Conservation (phyloP, 1,140 invertebrate genomes). For the Homarus americanus region DNA sequence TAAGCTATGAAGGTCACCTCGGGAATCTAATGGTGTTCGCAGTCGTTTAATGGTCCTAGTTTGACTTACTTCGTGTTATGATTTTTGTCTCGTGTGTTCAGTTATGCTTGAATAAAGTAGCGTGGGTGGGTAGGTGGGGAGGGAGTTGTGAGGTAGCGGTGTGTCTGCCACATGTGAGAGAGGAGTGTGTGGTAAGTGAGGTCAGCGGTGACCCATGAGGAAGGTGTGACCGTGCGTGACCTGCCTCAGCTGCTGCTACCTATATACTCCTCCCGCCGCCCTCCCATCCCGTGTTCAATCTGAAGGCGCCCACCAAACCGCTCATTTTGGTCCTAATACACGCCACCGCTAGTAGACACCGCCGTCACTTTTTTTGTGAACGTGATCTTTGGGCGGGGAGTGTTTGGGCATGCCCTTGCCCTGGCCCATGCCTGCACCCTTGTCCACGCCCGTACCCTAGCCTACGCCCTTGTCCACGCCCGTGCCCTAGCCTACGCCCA, state of each 20-base stretch:
- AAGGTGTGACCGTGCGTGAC: conserved; percentile 50
- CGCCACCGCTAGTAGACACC: not conserved
- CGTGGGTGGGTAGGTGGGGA: too few relatives aligned
- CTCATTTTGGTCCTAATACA: not conserved
- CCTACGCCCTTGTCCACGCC: too few relatives aligned
- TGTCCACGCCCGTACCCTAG: too few relatives aligned
- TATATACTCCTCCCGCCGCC: not conserved
- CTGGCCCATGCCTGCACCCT: too few relatives aligned
- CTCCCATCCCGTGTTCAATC: conserved; percentile 9
- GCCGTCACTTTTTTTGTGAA: too few relatives aligned
- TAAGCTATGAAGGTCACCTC: too few relatives aligned
- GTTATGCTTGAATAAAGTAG: too few relatives aligned
- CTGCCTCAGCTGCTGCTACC: not conserved
- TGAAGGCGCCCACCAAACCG: conserved; percentile 16
- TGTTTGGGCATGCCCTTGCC: not conserved
- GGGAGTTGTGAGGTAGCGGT: not conserved
- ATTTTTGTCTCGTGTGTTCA: not conserved
- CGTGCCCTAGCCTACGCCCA: too few relatives aligned
- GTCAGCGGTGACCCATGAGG: not conserved
- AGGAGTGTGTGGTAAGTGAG: not conserved
- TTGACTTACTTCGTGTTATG: too few relatives aligned
- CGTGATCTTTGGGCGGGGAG: too few relatives aligned
- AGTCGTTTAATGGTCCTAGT: too few relatives aligned
- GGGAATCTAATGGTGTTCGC: too few relatives aligned
- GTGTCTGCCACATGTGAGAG: conserved; percentile 10